Percentiles rank a stretch among this genome's conserved stretches.
Evolutionary conservation across 2,888 invertebrate genomes (phyloP).

Genomic region (Nemoura dubitans): DNA sequence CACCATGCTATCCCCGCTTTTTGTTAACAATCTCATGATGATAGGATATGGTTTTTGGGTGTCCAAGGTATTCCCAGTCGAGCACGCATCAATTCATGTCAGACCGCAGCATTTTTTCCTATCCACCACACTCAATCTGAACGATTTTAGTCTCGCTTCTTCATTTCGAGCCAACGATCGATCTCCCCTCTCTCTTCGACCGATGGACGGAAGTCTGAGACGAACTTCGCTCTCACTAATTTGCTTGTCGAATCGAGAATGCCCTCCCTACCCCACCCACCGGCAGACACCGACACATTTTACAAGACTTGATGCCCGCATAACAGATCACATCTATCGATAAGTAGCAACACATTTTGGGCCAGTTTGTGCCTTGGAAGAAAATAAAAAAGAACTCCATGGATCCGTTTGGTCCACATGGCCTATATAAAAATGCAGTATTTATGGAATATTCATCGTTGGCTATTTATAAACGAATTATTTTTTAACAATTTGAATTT

Average conservation of each 20-base stretch:
- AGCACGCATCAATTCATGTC: conserved; percentile 37
- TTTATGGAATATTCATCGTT: too few relatives aligned
- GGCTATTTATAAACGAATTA: not conserved
- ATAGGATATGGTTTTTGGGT: conserved; percentile 35
- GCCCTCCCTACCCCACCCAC: not conserved
- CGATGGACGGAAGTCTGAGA: conserved; percentile 36
- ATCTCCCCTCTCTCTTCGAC: conserved; percentile 39
- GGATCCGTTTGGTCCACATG: too few relatives aligned
- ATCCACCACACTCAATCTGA: conserved; percentile 23
- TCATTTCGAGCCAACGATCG: not conserved
- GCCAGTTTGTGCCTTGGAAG: too few relatives aligned
- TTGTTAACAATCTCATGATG: conserved; percentile 8
- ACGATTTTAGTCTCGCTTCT: conserved; percentile 50
- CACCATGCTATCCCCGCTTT: not conserved
- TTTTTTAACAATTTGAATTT: not conserved
- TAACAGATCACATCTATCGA: too few relatives aligned
- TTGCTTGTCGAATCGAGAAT: conserved; percentile 25
- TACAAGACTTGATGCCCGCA: not conserved
- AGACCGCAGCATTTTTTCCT: conserved; percentile 21
- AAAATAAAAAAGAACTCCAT: too few relatives aligned
- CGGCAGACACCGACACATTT: not conserved
- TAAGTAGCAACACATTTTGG: too few relatives aligned
- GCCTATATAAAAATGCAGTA: too few relatives aligned
- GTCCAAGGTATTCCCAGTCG: conserved; percentile 25
- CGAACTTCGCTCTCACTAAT: conserved; percentile 7